Evolutionary conservation across 2,797 vertebrate species (phyloP).

Genomic region (Mormyrops boulengeri): DNA sequence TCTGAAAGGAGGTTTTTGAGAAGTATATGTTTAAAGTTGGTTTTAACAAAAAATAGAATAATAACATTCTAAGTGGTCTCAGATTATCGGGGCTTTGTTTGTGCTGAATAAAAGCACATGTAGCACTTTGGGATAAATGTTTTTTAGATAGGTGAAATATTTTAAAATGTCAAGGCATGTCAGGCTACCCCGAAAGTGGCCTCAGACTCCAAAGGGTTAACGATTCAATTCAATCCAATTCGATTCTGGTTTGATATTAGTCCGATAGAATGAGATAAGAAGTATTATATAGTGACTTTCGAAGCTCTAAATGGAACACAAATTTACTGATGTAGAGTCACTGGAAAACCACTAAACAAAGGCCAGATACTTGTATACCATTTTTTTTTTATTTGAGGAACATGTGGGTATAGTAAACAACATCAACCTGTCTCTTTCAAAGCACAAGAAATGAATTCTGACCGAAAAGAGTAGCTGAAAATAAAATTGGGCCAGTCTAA

Average conservation of each 20-base stretch:
- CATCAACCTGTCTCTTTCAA: background rate
- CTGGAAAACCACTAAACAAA: background rate
- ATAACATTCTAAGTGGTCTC: no score
- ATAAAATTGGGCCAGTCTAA: background rate
- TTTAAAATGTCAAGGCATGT: no score
- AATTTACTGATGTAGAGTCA: background rate
- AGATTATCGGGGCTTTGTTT: no score
- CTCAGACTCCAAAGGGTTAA: background rate
- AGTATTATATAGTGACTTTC: background rate
- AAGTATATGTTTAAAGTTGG: no score
- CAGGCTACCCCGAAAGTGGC: no score
- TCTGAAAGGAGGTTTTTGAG: no score
- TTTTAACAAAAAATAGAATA: no score
- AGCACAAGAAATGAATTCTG: background rate
- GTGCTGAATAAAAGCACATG: no score
- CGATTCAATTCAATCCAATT: background rate
- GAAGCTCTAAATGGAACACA: background rate
- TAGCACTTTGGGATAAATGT: no score
- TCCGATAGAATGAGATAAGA: background rate
- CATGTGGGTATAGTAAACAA: background rate
- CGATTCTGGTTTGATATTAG: background rate
- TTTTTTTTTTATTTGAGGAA: background rate
- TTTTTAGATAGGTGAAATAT: no score
- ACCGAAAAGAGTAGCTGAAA: background rate
- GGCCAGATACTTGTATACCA: background rate